Evolutionary conservation across 2,797 vertebrate species (phyloP), one percentile per base, ranked within the genome.

Genomic region (Euthynnus affinis): DNA sequence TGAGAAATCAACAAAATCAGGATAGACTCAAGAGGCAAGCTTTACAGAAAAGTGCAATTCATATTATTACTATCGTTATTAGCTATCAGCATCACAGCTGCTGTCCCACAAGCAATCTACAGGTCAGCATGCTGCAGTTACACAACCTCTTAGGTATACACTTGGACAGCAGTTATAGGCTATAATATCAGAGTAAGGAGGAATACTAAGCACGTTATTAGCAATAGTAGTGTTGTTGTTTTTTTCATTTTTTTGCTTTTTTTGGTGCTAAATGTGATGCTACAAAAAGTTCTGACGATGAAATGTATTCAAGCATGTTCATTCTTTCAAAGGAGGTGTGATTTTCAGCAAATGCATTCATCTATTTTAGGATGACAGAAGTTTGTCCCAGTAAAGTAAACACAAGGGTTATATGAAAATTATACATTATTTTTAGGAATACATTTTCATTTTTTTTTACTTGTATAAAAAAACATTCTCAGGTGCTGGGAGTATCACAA

Each of bases 41-140:
- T 76, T 59, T 65, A 84, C 73, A 89, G 53, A 88, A 79, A 78
- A 83, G 76, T 88, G 86, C 64, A 86, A 68, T 87, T 89, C 48
- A 75, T 77, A 37, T 81, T 53, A 75, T 29, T 78, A 37, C 80
- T 53, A 75, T 29, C 2, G 60, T 73, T 73, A 71, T 74, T 79
- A 74, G 23, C 60, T 58, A 71, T 83, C 37, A 78, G 67, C 76
- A 37, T 64, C 34, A 75, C 27, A n/a, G 44, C 76, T 82, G 78
- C 81, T 76, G 80, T 84, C 87, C 86, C 86, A 83, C 92, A 89
- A 85, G 89, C 88, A 85, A 76, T 88, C 77, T 87, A 91, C 85
- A 82, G 85, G 82, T 88, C 72, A 71, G 87, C 94, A 95, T 95
- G 94, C 94, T 87, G 86, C 81, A 80, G 74, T 80, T 79, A 89